Percentiles rank a stretch among this genome's conserved stretches.
phyloP scores from a whole-genome alignment of 2,888 invertebrate genomes.

The Polyommatus iphigenia region DNA sequence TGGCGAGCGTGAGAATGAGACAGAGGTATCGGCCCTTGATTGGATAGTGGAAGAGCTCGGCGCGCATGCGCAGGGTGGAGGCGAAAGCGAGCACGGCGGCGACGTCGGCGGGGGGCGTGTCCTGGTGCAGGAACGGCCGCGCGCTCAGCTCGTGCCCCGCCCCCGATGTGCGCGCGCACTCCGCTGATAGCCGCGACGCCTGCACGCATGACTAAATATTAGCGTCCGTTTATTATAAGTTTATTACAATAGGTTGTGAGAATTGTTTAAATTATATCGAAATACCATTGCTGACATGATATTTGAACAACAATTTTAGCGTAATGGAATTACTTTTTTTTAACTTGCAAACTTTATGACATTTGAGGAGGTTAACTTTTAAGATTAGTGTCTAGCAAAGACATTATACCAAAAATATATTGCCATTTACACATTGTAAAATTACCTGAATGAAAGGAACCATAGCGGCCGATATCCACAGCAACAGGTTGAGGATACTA shows the following conservation, averaged over 20 bases:
- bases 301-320: too few relatives aligned
- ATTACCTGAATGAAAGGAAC: constrained; percentile 85
- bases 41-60: constrained; percentile 86
- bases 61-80: constrained; percentile 86
- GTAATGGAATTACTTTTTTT: too few relatives aligned
- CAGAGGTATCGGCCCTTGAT: constrained; percentile 85
- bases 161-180: constrained; percentile 85
- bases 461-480: constrained; percentile 84
- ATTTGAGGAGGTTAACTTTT: too few relatives aligned
- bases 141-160: constrained; percentile 89
- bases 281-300: neutral
- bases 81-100: constrained; percentile 88
- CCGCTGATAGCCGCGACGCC: constrained; percentile 87
- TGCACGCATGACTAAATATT: constrained; percentile 51
- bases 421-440: neutral
- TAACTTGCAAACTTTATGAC: too few relatives aligned
- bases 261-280: neutral
- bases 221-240: neutral
- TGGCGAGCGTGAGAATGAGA: constrained; percentile 80
- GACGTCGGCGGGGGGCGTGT: constrained; percentile 87
- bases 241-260: neutral
- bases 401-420: neutral
- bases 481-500: constrained; percentile 78
- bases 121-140: constrained; percentile 89
- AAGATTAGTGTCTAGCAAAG: too few relatives aligned